Base-by-base conservation (phyloP, 2,888 invertebrate species). In the Troides aeacus region DNA sequence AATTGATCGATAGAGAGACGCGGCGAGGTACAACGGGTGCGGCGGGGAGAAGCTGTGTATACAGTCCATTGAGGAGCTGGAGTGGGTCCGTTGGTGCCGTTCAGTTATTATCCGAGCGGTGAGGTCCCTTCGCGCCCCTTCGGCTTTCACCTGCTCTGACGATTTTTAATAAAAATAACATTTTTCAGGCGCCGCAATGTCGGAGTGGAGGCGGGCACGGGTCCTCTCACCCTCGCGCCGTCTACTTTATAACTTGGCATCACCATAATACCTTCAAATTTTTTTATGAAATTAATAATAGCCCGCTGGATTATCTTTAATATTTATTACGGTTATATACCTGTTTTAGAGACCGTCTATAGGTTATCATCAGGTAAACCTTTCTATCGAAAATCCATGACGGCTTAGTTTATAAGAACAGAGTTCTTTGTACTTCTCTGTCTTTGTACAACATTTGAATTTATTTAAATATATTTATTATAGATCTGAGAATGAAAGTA, bases 81-180 rank as follows among this genome's bases (percentile, higher is more conserved):
- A 39, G 79, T 73, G 74, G 3, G 18, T 56, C 42, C 71, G 71
- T 75, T 75, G 77, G 80, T 82, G 85, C 81, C 82, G 83, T 84
- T 84, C 84, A 79, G 84, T 81, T 85, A 87, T 87, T 88, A 53
- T 53, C 53, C 53, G 53, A 17, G 18, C 18, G 18, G 53, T 53
- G n/a, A 53, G 53, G 53, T 17, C 53, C 53, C 53, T 39, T 39
- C 39, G 7, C 53, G 53, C 76, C 67, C 56, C 46, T 57, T 21
- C 60, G 30, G 18, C 77, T 75, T 78, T 81, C 85, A 85, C 85
- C 85, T 85, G 82, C 72, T 79, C 76, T 77, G 82, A 83, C 83
- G 80, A 81, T 85, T 86, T 87, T 87, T 86, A 86, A 87, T 86
- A 84, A 74, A 30, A 85, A 86, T 84, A 83, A 84, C 81, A 83